Percentiles rank a stretch among this genome's conserved stretches.
Conservation (phyloP, 2,797 vertebrate genomes). For the Karalla daura region DNA sequence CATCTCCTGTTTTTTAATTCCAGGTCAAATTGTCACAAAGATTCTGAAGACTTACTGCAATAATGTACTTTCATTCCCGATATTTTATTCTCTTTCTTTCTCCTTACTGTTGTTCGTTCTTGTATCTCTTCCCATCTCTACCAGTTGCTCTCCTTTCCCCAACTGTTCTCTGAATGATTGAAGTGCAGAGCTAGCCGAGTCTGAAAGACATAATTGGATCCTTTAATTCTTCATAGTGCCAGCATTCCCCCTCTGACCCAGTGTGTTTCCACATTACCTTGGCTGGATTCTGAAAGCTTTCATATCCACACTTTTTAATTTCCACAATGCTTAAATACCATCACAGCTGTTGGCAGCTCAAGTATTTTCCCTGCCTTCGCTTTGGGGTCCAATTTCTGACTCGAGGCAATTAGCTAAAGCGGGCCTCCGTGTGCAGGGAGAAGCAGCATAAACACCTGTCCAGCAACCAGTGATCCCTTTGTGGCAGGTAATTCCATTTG, state of each 20-base stretch:
- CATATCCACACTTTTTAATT: constrained; percentile 28
- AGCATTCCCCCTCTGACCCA: constrained; percentile 44
- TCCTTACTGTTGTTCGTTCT: constrained; percentile 9
- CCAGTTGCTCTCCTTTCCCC: constrained; percentile 1
- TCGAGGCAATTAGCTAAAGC: constrained; percentile 23
- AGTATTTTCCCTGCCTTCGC: constrained; percentile 30
- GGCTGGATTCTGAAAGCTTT: constrained; percentile 31
- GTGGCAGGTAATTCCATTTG: constrained; percentile 17
- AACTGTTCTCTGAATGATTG: constrained; percentile 37
- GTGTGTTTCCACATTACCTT: constrained; percentile 35
- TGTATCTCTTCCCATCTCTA: constrained; percentile 1
- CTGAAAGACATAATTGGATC: constrained; percentile 65
- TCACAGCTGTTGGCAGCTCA: constrained; percentile 27
- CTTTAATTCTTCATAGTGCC: constrained; percentile 66
- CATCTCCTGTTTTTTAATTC: constrained; percentile 48
- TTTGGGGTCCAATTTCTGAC: constrained; percentile 34
- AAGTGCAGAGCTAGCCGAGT: constrained; percentile 39
- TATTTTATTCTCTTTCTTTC: constrained; percentile 22
- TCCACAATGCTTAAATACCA: constrained; percentile 25
- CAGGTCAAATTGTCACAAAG: constrained; percentile 54
- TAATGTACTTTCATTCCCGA: constrained; percentile 11
- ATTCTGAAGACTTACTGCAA: constrained; percentile 9
- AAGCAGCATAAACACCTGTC: constrained; percentile 27
- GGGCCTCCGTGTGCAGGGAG: neutral
- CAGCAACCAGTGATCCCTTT: neutral